phyloP scores from a whole-genome alignment of 2,888 invertebrate species.

The Trichogramma dendrolimi region DNA sequence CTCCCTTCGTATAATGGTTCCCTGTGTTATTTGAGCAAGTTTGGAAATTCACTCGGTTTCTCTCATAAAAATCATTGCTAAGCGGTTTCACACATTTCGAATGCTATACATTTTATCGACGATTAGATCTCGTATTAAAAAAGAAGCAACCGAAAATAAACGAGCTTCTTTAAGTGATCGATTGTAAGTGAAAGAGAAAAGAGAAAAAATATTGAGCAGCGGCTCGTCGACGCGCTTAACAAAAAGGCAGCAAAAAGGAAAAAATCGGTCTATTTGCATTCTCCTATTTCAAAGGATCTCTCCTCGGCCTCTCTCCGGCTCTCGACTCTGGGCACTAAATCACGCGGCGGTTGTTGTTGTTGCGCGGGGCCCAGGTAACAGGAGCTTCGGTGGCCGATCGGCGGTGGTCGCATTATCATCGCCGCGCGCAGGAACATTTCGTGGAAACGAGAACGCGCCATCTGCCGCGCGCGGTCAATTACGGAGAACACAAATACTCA shows the following conservation, averaged over 20 bases:
- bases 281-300: constrained; percentile 22
- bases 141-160: too few species aligned
- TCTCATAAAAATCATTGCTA: too few species aligned
- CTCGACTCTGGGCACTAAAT: constrained; percentile 14
- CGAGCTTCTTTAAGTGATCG: too few species aligned
- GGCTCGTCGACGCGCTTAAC: not conserved
- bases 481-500: not conserved
- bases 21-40: too few species aligned
- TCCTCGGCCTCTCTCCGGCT: constrained; percentile 10
- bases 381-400: not conserved
- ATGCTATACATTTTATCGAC: too few species aligned
- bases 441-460: constrained; percentile 9
- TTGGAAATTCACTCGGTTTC: too few species aligned
- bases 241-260: not conserved
- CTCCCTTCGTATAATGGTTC: too few species aligned
- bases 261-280: not conserved
- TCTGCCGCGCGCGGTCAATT: constrained; percentile 14
- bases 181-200: not conserved
- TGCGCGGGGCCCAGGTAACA: constrained; percentile 13
- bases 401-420: not conserved
- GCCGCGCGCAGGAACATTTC: not conserved
- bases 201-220: not conserved
- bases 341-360: constrained; percentile 12
- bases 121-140: too few species aligned
- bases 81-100: too few species aligned